Base-by-base conservation (phyloP, 2,113 vertebrate species). In the Poicephalus meyeri region DNA sequence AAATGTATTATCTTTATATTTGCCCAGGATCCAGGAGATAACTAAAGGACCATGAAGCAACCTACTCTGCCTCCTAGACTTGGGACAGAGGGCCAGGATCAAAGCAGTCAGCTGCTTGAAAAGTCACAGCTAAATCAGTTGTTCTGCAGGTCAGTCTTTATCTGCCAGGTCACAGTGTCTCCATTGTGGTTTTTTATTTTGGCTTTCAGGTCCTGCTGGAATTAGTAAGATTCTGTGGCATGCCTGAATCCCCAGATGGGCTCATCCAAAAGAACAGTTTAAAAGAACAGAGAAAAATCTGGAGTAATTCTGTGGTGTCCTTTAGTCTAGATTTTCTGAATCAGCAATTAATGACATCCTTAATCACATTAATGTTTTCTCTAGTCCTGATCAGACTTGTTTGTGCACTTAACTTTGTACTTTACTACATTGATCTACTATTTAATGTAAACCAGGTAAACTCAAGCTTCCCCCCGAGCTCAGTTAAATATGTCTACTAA, bases 331-430 rank as follows among this genome's bases (percentile, higher is more conserved):
- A 44, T 76, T n/a, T 93, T 93, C 80, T 88, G 92, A 95, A 69
- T 88, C 82, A 95, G 42, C 76, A 86, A 8, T 83, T 96, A 88
- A 89, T 69, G 55, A 78, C 76, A 80, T 74, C 73, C 72, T 93
- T 93, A 93, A 88, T 80, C 80, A 92, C 80, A 60, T 47, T 21
- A 80, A 80, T 71, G 42, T 88, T 93, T 93, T 94, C 72, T 49
- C 49, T 91, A 68, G 69, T 86, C 82, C 91, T 91, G 72, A 89
- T 79, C 61, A 91, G 86, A 94, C 82, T 91, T 68, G 72, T 26
- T 79, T 84, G 39, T 71, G 68, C 78, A 13, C 60, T 96, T 77
- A 88, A 73, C 86, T 90, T 84, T 50, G n/a, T 37, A 60, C 50
- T 79, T 73, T 37, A 77, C 55, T 55, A 74, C n/a, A 56, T 4